phyloP scores from a whole-genome alignment of 2,888 invertebrate species.

The Hirudinaria manillensis region DNA sequence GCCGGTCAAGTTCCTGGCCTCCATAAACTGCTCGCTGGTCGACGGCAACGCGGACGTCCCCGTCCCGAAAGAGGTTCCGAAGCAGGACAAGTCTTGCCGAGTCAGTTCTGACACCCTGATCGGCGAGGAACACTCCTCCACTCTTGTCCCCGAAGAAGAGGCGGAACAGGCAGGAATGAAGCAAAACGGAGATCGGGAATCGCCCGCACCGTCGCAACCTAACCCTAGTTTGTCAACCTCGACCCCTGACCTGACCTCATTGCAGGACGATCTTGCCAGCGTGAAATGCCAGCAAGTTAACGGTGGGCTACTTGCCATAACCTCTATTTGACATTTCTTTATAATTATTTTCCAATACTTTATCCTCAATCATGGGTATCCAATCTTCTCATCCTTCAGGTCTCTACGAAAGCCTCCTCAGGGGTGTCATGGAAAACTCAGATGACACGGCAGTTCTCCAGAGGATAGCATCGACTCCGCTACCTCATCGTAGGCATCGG shows the following conservation, averaged over 20 bases:
- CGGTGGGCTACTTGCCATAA: no score
- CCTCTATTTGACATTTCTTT: no score
- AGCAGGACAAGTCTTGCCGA: not conserved
- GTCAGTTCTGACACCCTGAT: not conserved
- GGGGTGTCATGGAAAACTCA: not conserved
- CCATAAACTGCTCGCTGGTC: conserved; percentile 52
- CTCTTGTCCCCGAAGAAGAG: not conserved
- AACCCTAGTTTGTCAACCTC: no score
- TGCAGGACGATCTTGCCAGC: no score
- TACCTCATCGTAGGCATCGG: not conserved
- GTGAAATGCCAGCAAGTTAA: no score
- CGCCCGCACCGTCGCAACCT: no score
- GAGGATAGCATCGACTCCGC: not conserved
- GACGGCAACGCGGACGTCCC: not conserved
- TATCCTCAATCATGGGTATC: no score
- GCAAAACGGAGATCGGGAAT: no score
- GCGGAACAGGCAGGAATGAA: no score
- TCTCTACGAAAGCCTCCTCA: conserved; percentile 13
- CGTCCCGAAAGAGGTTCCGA: not conserved
- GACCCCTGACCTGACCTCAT: no score
- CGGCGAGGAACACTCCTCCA: not conserved
- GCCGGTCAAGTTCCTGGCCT: conserved; percentile 79
- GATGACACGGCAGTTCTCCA: not conserved
- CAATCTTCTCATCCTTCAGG: not conserved
- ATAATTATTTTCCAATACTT: no score